These are phyloP conservation scores for Eristalis arbustorum DNA, from an alignment of 2,888 invertebrate genomes.

Conservation along the genomic window DNA sequence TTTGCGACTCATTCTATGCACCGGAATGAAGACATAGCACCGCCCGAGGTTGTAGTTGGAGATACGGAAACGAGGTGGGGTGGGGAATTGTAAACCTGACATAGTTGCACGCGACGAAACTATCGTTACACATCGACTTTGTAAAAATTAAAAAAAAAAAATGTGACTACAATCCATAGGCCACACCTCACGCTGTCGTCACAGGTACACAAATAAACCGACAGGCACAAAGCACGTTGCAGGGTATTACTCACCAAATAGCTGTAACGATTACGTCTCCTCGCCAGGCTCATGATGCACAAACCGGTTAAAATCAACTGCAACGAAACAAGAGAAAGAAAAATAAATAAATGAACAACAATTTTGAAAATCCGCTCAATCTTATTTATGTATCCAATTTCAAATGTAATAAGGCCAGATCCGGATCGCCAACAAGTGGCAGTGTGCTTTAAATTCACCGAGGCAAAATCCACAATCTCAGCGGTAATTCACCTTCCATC, in stretches of 20 bases:
- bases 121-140: no score
- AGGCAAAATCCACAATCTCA: constrained; percentile 43
- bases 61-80: no score
- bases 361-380: constrained; percentile 7
- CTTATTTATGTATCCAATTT: constrained; percentile 15
- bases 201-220: background rate
- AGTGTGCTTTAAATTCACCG: constrained; percentile 27
- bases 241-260: constrained; percentile 86
- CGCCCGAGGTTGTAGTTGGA: no score
- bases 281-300: constrained; percentile 91
- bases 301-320: constrained; percentile 93
- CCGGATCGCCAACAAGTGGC: constrained; percentile 47
- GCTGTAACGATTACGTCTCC: constrained; percentile 91
- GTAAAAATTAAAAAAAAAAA: no score
- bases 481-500: constrained; percentile 5
- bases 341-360: background rate
- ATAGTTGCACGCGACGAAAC: no score
- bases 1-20: no score
- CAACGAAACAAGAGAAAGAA: constrained; percentile 73
- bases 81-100: no score
- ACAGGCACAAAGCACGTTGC: background rate
- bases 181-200: no score
- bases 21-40: no score
- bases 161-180: no score
- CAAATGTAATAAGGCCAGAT: constrained; percentile 17